Base-by-base conservation (phyloP, 2,113 vertebrate genomes). In the Tapirus terrestris region DNA sequence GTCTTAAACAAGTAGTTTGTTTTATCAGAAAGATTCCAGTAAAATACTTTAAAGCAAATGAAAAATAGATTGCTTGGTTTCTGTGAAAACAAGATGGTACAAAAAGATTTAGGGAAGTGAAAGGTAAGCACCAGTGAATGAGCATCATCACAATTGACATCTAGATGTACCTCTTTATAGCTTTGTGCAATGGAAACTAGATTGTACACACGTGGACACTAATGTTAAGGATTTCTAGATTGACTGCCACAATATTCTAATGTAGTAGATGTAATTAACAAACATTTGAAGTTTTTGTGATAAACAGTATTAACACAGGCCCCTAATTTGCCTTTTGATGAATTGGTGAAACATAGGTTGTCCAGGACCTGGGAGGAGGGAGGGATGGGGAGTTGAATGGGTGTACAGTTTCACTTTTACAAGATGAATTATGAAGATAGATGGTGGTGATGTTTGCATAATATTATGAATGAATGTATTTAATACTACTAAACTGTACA, bases 1-100 rank as follows among this genome's bases (percentile, higher is more conserved):
- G 33, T 73, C 7, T 83, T 61, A 5, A 33, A 4, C 2, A 81
- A 61, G 16, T 48, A 27, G 1, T 36, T 96, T 5, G 7, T 76
- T 56, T 87, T 81, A 58, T 33, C 25, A 45, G 48, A 58, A 93
- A 1, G 1, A 51, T 75, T 93, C 16, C 14, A 91, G 96, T 97
- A 95, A 97, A 91, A 36, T 81, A 61, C 45, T 67, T 92, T 80
- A 39, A 92, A 85, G 10, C 12, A 81, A 80, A 36, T 56, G 36
- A 81, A 75, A 29, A 85, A n/a, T 48, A 20, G 5, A 72, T 94
- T n/a, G 9, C 51, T 65, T 89, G 67, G 58, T 92, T 65, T 97
- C 4, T 13, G 3, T 90, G 29, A n/a, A 85, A 68, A 77, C 36
- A 43, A 58, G 18, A 76, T 31, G 2, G 13, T 63, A 61, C 36